Evolutionary conservation across 2,888 invertebrate genomes (phyloP).

Genomic region (Scaptomyza polygonia): DNA sequence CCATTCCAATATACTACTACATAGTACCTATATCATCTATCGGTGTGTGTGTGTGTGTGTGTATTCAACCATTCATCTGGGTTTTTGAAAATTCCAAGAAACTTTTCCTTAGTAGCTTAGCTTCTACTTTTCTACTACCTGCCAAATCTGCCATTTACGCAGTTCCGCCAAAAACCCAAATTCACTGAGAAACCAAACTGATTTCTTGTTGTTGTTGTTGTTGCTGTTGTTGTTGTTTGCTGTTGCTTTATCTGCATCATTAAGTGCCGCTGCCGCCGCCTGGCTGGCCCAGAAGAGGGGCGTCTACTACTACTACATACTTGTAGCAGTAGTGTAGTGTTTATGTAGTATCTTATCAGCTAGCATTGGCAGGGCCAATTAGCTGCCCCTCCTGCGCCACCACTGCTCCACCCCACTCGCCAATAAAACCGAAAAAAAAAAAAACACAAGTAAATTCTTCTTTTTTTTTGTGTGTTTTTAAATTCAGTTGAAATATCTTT

Average conservation of each 20-base stretch:
- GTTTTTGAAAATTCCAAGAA: conserved; percentile 49
- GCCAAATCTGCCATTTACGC: conserved; percentile 27
- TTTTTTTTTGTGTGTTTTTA: background rate
- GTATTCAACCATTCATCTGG: conserved; percentile 37
- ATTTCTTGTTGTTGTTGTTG: background rate
- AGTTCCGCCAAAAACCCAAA: conserved; percentile 17
- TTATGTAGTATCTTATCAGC: conserved; percentile 49
- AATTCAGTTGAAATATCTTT: background rate
- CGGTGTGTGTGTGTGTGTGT: background rate
- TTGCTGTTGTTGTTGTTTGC: background rate
- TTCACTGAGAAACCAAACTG: conserved; percentile 5
- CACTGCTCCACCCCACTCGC: no score
- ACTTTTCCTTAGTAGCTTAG: conserved; percentile 42
- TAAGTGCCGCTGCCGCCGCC: no score
- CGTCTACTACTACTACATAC: no score
- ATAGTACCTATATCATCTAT: background rate
- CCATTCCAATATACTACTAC: conserved; percentile 11
- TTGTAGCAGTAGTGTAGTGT: background rate
- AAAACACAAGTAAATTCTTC: no score
- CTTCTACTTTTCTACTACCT: no score
- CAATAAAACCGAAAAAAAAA: background rate
- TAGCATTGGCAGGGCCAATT: conserved; percentile 41
- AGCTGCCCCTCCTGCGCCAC: conserved; percentile 17
- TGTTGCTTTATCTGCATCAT: conserved; percentile 40
- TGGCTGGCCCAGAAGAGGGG: conserved; percentile 15